A percentile compares a stretch with the other conserved stretches of the same genome.
These are phyloP conservation scores for Macquaria ambigua DNA, from an alignment of 2,113 vertebrate species.

Conservation along the genomic window DNA sequence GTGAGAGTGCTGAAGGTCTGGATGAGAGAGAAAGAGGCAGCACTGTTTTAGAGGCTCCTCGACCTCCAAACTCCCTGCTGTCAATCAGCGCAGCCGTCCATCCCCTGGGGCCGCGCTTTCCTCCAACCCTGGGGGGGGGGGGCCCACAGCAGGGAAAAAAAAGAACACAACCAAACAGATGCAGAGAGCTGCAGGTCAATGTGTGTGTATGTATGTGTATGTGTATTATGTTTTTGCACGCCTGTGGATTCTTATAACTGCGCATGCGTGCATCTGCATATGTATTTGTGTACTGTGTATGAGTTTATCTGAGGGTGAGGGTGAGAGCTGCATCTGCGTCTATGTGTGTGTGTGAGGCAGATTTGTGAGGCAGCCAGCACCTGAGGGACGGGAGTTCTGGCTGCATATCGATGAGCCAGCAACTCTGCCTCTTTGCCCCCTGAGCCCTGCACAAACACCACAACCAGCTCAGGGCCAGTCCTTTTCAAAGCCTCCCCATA, in stretches of 20 bases:
- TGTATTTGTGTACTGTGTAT: slow-evolving; percentile 42
- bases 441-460: slow-evolving; percentile 74
- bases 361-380: slow-evolving; percentile 73
- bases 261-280: slow-evolving; percentile 57
- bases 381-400: slow-evolving; percentile 77
- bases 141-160: slow-evolving; percentile 57
- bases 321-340: slow-evolving; percentile 34
- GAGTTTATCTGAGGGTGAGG: slow-evolving; percentile 46
- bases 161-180: slow-evolving; percentile 82
- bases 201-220: slow-evolving; percentile 37
- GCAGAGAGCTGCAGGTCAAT: slow-evolving; percentile 80
- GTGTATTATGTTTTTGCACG: slow-evolving; percentile 46
- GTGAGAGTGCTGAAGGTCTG: slow-evolving; percentile 59
- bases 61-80: slow-evolving; percentile 82
- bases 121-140: slow-evolving; percentile 54
- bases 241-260: slow-evolving; percentile 61
- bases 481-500: slow-evolving; percentile 67
- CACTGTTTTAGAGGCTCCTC: slow-evolving; percentile 74
- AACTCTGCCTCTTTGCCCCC: slow-evolving; percentile 76
- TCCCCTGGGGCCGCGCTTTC: slow-evolving; percentile 74
- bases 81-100: slow-evolving; percentile 79
- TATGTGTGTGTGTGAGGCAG: slow-evolving; percentile 41
- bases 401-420: slow-evolving; percentile 83
- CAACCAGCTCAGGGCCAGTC: slow-evolving; percentile 70
- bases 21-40: slow-evolving; percentile 71